Base-by-base conservation (phyloP, 2,888 invertebrate species). In the Chironomus riparius region DNA sequence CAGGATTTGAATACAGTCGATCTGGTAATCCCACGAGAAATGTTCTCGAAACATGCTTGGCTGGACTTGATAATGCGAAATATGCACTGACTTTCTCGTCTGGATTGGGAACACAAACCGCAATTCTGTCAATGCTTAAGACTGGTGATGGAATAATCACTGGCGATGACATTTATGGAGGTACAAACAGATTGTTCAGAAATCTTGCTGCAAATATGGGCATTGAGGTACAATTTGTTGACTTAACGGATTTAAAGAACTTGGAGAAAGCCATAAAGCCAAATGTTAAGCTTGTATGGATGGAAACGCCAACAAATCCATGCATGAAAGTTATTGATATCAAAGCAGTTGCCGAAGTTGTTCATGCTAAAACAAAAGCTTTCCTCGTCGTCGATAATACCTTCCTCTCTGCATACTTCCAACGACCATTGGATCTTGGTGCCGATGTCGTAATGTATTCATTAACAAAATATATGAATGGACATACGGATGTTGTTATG, bases 291-390 rank as follows among this genome's bases (percentile, higher is more conserved):
- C 85, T 93, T 83, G 86, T 98, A 61, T 98, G 98, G 97, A 83
- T 97, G 77, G 98, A 98, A 84, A 92, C 94, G 0, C 98, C 98
- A 0, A 96, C 98, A n/a, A 98, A 98, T 86, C 98, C 98, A 0
- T 85, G 92, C 10, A 83, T 98, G 79, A 95, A 95, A 86, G 87
- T 98, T n/a, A 88, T 90, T 10, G 97, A 98, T 82, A 93, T 98
- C 75, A 87, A 88, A 80, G 90, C 88, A 0, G 86, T 94, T 47
- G 83, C 88, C 0, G 88, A 90, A 77, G 84, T 90, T 1, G 87
- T 89, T 75, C 90, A 88, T 80, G 84, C 84, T 65, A 82, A 85
- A 65, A 80, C 81, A 18, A 22, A 48, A 47, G 74, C 74, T 10
- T 74, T 93, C 78, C 85, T 95, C 21, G 92, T 91, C 0, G 93